A percentile compares a stretch with the other conserved stretches of the same genome.
Conservation (phyloP, 2,888 invertebrate genomes). For the Lordiphosa fenestrarum region DNA sequence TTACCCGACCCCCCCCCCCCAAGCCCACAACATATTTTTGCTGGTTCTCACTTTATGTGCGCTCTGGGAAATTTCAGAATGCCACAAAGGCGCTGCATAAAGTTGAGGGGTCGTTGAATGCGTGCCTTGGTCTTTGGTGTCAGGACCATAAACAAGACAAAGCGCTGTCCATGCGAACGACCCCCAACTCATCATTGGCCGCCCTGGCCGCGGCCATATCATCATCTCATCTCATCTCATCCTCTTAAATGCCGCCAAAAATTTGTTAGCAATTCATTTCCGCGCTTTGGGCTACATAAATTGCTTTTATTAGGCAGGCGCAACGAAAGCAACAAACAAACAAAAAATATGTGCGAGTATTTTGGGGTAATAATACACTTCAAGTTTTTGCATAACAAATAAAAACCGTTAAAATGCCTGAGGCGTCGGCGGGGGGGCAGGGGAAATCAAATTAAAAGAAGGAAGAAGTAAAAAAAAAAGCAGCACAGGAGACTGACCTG, state of each 20-base stretch:
- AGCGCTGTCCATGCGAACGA: constrained; percentile 20
- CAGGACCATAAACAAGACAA: constrained; percentile 66
- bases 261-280: constrained; percentile 73
- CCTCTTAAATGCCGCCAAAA: constrained; percentile 32
- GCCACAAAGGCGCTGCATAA: constrained; percentile 45
- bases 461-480: background rate
- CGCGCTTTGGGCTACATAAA: constrained; percentile 75
- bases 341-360: constrained; percentile 28
- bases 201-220: constrained; percentile 4
- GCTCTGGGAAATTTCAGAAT: constrained; percentile 69
- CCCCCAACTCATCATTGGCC: constrained; percentile 3
- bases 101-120: constrained; percentile 11
- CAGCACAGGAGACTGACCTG: constrained; percentile 17
- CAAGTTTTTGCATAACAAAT: constrained; percentile 73
- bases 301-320: constrained; percentile 70
- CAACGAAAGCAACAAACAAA: constrained; percentile 29
- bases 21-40: constrained; percentile 23
- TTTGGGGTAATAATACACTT: constrained; percentile 69
- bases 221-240: constrained; percentile 4
- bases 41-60: constrained; percentile 61
- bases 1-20: too few relatives aligned
- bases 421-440: constrained; percentile 21
- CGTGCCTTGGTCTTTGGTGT: constrained; percentile 16
- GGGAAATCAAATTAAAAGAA: constrained; percentile 68
- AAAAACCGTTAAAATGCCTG: constrained; percentile 61